Percentiles rank a stretch among this genome's conserved stretches.
Conservation (phyloP, 2,113 vertebrate species). For the Rhynchopsitta pachyrhyncha region DNA sequence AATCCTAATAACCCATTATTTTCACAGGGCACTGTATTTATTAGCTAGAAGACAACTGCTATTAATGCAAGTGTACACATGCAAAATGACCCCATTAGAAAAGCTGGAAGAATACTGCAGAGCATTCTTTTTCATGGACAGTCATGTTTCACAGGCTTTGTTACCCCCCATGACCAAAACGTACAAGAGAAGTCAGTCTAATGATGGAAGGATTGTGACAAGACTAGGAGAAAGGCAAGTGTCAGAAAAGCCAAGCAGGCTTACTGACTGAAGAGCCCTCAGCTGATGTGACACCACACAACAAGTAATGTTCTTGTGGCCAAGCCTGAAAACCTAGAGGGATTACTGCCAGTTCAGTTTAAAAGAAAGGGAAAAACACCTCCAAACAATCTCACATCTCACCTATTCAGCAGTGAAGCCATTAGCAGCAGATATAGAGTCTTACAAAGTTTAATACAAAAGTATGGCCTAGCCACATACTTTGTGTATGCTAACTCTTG, state of each 20-base stretch:
- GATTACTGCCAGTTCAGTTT: neutral
- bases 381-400: neutral
- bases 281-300: neutral
- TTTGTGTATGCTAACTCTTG: neutral
- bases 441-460: neutral
- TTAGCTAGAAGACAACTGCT: neutral
- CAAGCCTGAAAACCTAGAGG: neutral
- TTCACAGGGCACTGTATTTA: conserved; percentile 17
- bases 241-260: neutral
- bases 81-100: neutral
- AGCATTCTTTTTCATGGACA: neutral
- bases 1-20: conserved; percentile 1
- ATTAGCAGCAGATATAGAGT: neutral
- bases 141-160: neutral
- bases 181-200: neutral
- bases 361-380: neutral
- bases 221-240: neutral
- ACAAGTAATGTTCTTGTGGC: neutral
- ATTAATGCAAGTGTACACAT: neutral
- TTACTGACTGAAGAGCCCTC: neutral
- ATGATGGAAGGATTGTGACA: neutral
- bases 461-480: neutral
- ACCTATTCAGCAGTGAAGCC: neutral
- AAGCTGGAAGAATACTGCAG: neutral
- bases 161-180: neutral